These are phyloP conservation scores for Spodoptera litura DNA, from an alignment of 1,140 invertebrate species.

Conservation along the genomic window DNA sequence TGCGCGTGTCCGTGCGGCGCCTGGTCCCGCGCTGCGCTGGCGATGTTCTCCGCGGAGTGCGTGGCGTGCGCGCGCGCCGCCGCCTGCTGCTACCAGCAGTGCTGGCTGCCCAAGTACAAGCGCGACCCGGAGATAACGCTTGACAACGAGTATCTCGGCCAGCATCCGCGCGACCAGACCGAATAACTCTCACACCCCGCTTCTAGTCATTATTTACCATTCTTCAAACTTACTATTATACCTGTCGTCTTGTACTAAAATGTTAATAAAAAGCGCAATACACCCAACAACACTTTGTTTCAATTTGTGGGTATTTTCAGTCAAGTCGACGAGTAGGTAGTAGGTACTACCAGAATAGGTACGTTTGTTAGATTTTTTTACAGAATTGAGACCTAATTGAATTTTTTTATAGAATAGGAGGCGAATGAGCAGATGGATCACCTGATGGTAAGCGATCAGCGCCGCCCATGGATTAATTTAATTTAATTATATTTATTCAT, in stretches of 20 bases:
- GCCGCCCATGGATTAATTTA: no score
- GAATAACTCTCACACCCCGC: not conserved
- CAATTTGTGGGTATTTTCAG: not conserved
- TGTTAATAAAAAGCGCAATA: constrained; percentile 28
- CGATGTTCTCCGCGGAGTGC: not conserved
- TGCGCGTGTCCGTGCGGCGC: not conserved
- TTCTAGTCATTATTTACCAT: no score
- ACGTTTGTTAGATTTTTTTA: no score
- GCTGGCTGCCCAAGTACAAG: constrained; percentile 61
- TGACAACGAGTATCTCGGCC: constrained; percentile 65
- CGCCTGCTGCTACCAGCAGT: constrained; percentile 5
- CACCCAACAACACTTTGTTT: not conserved
- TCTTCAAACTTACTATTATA: no score
- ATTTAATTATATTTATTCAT: no score
- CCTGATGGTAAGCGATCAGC: no score
- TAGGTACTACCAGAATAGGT: no score
- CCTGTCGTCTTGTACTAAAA: not conserved
- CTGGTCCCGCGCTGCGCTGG: not conserved
- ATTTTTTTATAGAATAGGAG: no score
- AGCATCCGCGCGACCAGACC: constrained; percentile 43
- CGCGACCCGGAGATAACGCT: constrained; percentile 66
- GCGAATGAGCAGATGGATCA: no score
- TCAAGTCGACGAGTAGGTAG: not conserved
- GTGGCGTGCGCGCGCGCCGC: constrained; percentile 7
- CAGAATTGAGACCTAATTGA: no score